These are phyloP conservation scores for Hemicentrotus pulcherrimus DNA, from an alignment of 35 echinoderm and acorn worm genomes.

Conservation along the genomic window DNA sequence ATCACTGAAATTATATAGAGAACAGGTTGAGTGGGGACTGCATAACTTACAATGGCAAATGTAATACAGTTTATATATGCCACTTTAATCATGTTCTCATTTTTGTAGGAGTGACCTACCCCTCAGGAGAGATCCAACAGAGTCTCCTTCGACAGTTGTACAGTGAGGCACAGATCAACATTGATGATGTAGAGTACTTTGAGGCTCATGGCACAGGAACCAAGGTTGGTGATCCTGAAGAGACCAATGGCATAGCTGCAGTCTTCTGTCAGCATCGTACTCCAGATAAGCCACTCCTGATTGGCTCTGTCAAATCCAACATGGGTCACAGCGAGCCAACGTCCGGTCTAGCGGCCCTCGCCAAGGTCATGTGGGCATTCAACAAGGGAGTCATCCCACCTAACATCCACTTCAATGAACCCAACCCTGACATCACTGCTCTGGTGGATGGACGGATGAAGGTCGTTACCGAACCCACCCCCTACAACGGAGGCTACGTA, in stretches of 20 bases:
- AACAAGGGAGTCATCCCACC: conserved; percentile 77
- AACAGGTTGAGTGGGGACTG: no score
- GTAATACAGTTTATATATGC: background rate
- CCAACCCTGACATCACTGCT: conserved; percentile 81
- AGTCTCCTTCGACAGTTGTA: conserved; percentile 63
- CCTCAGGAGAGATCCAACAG: conserved; percentile 70
- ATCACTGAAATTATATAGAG: no score
- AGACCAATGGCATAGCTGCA: conserved; percentile 66
- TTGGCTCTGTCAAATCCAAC: conserved; percentile 95
- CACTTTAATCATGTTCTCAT: background rate
- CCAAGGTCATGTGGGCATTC: conserved; percentile 73
- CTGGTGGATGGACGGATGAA: conserved; percentile 79
- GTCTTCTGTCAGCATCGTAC: conserved; percentile 79
- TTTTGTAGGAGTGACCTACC: conserved; percentile 77
- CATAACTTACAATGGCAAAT: no score
- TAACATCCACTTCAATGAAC: conserved; percentile 76
- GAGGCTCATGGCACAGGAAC: conserved; percentile 95
- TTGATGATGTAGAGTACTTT: conserved; percentile 77
- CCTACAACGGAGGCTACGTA: conserved; percentile 68
- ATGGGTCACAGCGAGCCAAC: conserved; percentile 87
- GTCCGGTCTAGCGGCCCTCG: conserved; percentile 81
- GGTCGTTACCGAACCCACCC: conserved; percentile 72
- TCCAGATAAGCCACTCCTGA: conserved; percentile 64
- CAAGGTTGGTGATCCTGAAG: conserved; percentile 86
- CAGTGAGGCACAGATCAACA: conserved; percentile 65